These are phyloP conservation scores for Gymnocephalus cernua DNA, from an alignment of 2,113 vertebrate genomes.

Conservation along the genomic window DNA sequence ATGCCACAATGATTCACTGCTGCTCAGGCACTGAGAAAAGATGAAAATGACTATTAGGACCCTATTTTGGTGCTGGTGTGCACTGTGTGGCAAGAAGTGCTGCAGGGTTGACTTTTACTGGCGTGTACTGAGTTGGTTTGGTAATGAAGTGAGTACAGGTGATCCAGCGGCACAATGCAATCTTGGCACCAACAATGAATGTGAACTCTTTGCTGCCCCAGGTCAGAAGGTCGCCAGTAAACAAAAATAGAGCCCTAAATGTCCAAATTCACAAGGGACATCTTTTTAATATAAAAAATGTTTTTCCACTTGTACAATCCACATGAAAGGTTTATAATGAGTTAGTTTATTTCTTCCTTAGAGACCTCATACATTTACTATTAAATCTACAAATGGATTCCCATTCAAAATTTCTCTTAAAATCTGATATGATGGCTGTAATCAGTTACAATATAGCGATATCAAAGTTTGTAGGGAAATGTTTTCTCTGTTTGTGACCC, in stretches of 20 bases:
- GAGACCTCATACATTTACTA: neutral
- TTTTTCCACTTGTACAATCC: neutral
- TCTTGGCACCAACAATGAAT: neutral
- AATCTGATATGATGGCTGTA: neutral
- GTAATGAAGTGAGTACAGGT: neutral
- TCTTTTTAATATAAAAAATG: too few relatives aligned
- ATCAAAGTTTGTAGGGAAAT: too few relatives aligned
- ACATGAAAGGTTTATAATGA: neutral
- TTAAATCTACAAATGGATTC: too few relatives aligned
- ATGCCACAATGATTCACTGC: neutral
- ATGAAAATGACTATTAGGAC: constrained; percentile 9
- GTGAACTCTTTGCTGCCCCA: neutral
- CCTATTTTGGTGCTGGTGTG: constrained; percentile 1
- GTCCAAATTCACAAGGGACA: too few relatives aligned
- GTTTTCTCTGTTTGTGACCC: too few relatives aligned
- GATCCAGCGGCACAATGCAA: too few relatives aligned
- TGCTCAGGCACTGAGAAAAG: constrained; percentile 14
- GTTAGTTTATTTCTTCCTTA: neutral
- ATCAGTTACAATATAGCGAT: neutral
- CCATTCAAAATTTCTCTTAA: too few relatives aligned
- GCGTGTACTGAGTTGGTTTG: neutral
- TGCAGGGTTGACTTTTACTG: neutral
- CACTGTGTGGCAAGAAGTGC: neutral
- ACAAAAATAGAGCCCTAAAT: too few relatives aligned
- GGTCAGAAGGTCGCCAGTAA: neutral